phyloP scores from a whole-genome alignment of 2,113 vertebrate genomes.

The Rynchops niger region DNA sequence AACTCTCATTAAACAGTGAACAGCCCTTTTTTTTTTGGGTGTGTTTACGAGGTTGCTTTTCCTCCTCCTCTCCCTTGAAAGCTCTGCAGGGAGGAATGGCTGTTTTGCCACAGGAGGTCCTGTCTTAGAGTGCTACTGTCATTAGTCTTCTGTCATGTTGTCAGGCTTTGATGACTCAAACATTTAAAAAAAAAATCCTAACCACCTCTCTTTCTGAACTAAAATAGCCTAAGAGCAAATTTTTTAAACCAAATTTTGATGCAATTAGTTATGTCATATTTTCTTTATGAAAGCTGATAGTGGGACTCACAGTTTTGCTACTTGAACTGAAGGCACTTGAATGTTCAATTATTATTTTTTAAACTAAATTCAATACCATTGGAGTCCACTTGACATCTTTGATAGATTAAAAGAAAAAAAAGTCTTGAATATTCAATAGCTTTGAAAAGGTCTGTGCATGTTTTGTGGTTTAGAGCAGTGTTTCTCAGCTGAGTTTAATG shows the following conservation, averaged over 20 bases:
- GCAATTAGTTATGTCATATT: constrained; percentile 14
- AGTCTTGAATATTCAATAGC: background rate
- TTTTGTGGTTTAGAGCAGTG: background rate
- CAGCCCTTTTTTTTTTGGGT: constrained; percentile 3
- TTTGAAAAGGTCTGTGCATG: background rate
- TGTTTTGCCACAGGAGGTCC: background rate
- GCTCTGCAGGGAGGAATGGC: background rate
- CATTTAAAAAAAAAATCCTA: background rate
- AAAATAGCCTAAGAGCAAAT: background rate
- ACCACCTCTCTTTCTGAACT: background rate
- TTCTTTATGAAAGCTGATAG: background rate
- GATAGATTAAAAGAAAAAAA: background rate
- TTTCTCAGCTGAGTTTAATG: background rate
- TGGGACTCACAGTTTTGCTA: background rate
- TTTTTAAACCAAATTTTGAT: constrained; percentile 2
- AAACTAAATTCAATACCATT: background rate
- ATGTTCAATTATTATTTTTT: constrained; percentile 6
- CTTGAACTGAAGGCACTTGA: background rate
- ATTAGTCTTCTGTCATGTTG: background rate
- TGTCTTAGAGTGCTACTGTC: background rate
- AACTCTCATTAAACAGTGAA: background rate
- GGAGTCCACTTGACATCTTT: background rate
- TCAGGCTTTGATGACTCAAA: constrained; percentile 23
- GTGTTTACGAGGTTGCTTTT: background rate
- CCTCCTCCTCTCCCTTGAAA: background rate